Conservation (phyloP, 2,888 invertebrate species). For the Bhutanitis thaidina region DNA sequence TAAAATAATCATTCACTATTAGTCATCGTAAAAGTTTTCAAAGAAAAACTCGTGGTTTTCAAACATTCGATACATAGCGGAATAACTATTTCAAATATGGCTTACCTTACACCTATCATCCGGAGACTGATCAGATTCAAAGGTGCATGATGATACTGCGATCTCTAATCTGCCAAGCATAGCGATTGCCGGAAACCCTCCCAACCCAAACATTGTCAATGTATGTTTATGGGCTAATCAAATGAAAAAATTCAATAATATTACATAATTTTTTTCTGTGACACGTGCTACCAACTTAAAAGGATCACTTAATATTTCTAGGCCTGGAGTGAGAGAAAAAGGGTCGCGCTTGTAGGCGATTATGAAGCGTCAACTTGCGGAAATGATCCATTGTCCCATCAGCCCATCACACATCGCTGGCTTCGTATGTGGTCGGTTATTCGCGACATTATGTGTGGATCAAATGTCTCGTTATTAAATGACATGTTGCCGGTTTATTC, state of each 20-base stretch:
- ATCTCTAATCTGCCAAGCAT: too few relatives aligned
- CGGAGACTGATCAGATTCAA: too few relatives aligned
- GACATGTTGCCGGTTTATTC: conserved; percentile 4
- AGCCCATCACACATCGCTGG: conserved; percentile 41
- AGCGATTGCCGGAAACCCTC: too few relatives aligned
- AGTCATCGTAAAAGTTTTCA: too few relatives aligned
- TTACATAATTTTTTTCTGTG: background rate
- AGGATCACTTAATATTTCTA: background rate
- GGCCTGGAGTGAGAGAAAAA: conserved; percentile 39
- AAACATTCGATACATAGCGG: too few relatives aligned
- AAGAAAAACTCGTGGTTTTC: too few relatives aligned
- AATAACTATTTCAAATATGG: too few relatives aligned
- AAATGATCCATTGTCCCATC: conserved; percentile 64
- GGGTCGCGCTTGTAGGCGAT: conserved; percentile 44
- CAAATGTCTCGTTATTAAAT: conserved; percentile 44
- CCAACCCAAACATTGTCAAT: too few relatives aligned
- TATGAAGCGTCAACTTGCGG: conserved; percentile 61
- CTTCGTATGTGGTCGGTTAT: conserved; percentile 55
- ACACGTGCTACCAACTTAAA: background rate
- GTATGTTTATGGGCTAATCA: too few relatives aligned
- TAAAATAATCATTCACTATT: too few relatives aligned
- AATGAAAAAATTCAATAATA: background rate
- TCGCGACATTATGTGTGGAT: conserved; percentile 57
- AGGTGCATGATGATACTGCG: too few relatives aligned
- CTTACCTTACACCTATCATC: too few relatives aligned